Percentiles rank a stretch among this genome's conserved stretches.
Evolutionary conservation across 2,113 vertebrate species (phyloP).

Genomic region (Gila orcuttii): DNA sequence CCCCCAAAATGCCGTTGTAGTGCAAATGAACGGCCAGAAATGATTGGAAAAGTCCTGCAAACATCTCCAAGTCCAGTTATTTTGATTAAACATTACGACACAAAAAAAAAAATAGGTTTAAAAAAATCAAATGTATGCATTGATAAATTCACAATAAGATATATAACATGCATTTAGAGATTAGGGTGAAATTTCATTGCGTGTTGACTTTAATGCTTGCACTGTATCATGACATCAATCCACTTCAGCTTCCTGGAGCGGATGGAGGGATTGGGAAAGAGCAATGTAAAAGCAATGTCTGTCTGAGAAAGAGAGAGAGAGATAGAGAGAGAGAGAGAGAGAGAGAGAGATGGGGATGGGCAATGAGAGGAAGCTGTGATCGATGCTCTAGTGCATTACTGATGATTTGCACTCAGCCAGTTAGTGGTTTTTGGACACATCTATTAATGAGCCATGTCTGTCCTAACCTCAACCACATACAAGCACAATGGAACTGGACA

Average conservation of each 20-base stretch:
- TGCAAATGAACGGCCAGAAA: too few species aligned
- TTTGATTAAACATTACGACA: background rate
- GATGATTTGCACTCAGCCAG: constrained; percentile 49
- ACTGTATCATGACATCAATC: background rate
- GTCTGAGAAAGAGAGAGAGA: background rate
- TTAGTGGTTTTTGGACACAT: constrained; percentile 42
- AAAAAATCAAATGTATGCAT: background rate
- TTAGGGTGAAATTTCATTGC: background rate
- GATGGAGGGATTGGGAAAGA: background rate
- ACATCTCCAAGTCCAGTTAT: background rate
- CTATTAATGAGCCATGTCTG: constrained; percentile 54
- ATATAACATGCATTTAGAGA: background rate
- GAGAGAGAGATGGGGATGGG: background rate
- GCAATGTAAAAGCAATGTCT: background rate
- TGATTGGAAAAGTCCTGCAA: background rate
- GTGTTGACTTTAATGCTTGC: background rate
- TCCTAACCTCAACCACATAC: constrained; percentile 41
- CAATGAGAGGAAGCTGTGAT: constrained; percentile 33
- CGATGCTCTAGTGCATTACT: constrained; percentile 53
- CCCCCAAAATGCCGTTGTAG: too few species aligned
- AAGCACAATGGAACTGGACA: constrained; percentile 21
- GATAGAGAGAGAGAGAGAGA: too few species aligned
- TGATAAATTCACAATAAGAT: background rate
- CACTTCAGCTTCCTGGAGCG: background rate
- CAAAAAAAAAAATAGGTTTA: background rate